Conservation (phyloP, 37 sponge, comb jelly and placozoan genomes). For the Crambe crambe region DNA sequence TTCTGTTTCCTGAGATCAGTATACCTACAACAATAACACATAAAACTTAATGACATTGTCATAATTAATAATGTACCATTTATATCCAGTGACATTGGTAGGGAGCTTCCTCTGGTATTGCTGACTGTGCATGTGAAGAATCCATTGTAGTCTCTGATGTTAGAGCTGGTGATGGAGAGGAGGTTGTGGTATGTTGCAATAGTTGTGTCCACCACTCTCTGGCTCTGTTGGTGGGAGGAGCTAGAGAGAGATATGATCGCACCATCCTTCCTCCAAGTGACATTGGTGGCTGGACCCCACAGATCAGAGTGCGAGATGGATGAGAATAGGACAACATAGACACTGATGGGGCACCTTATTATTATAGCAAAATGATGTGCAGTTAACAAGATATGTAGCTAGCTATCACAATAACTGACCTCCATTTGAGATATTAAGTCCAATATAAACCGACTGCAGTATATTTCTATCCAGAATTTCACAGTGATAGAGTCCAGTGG, state of each 20-base stretch:
- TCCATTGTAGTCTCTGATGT: not conserved
- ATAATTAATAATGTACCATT: not conserved
- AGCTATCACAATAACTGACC: not conserved
- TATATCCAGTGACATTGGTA: not conserved
- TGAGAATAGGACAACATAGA: not conserved
- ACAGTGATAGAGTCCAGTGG: constrained; percentile 23
- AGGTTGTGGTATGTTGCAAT: constrained; percentile 1
- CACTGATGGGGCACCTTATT: not conserved
- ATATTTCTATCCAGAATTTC: not conserved
- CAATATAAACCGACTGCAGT: constrained; percentile 14
- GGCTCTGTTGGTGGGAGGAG: constrained; percentile 16
- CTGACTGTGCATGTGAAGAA: not conserved
- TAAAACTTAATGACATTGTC: not conserved
- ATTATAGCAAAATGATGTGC: not conserved
- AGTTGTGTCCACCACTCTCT: not conserved
- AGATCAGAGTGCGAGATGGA: constrained; percentile 5
- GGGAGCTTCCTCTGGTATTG: not conserved
- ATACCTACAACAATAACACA: too few relatives aligned
- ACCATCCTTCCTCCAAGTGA: constrained; percentile 25
- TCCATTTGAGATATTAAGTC: not conserved
- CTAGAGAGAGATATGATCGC: not conserved
- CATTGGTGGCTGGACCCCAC: constrained; percentile 37
- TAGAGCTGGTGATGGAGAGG: constrained; percentile 2
- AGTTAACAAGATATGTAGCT: not conserved
- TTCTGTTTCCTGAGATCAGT: not conserved